phyloP scores from a whole-genome alignment of 2,113 vertebrate genomes.

The Pygoscelis antarcticus region DNA sequence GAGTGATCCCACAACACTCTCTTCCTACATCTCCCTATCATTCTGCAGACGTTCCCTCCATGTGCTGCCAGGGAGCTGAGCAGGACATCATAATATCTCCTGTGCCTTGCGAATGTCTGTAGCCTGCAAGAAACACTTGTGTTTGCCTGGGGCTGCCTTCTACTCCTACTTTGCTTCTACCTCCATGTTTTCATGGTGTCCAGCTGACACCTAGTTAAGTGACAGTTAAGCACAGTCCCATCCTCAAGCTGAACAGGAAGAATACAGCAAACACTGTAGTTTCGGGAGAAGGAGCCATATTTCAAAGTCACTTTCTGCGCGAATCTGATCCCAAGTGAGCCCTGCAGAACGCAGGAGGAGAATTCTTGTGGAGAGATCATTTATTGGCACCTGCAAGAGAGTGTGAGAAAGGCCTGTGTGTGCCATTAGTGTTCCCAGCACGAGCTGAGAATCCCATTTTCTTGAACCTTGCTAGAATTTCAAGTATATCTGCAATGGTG shows the following conservation, averaged over 20 bases:
- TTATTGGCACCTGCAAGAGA: background rate
- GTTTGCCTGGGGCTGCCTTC: background rate
- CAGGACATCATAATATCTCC: background rate
- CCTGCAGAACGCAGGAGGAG: background rate
- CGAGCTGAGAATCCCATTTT: background rate
- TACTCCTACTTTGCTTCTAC: background rate
- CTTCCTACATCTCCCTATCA: background rate
- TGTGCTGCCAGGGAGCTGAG: background rate
- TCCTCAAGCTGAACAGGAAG: background rate
- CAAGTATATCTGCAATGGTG: background rate
- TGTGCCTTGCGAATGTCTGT: background rate
- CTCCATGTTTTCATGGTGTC: background rate
- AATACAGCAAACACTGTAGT: background rate
- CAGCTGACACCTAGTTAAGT: background rate
- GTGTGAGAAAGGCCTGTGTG: fast-evolving
- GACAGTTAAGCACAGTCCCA: background rate
- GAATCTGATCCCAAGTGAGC: background rate
- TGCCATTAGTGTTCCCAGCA: background rate
- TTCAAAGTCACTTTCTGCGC: background rate
- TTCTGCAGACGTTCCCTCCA: background rate
- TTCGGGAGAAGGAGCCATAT: background rate
- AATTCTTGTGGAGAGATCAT: background rate
- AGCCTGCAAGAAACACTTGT: background rate
- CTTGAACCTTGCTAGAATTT: background rate
- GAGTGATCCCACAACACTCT: background rate